phyloP scores from a whole-genome alignment of 2,888 invertebrate genomes.

The Linhomoeus sp. region DNA sequence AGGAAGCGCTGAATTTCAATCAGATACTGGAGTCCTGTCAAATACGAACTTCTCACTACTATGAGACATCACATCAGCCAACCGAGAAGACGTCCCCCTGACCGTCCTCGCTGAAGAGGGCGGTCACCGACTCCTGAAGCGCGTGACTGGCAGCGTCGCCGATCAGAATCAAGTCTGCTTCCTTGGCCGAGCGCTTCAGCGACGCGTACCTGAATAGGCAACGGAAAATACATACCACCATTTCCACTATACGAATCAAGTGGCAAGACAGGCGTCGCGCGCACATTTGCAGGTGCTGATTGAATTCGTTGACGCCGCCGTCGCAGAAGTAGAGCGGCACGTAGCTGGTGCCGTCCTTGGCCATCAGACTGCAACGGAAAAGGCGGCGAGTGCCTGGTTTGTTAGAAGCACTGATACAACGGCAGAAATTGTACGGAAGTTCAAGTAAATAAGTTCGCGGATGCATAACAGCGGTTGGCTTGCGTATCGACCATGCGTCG shows the following conservation, averaged over 20 bases:
- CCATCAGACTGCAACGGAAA: conserved; percentile 29
- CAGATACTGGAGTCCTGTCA: too few relatives aligned
- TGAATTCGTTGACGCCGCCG: conserved; percentile 59
- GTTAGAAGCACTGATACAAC: too few relatives aligned
- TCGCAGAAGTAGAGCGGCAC: conserved; percentile 68
- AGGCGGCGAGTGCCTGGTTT: too few relatives aligned
- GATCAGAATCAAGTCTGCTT: conserved; percentile 50
- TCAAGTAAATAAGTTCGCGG: too few relatives aligned
- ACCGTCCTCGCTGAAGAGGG: conserved; percentile 34
- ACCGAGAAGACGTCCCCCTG: conserved; percentile 1
- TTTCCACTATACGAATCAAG: too few relatives aligned
- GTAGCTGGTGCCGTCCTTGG: conserved; percentile 49
- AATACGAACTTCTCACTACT: too few relatives aligned
- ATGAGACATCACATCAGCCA: too few relatives aligned
- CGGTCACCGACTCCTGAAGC: conserved; percentile 61
- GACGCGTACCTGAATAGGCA: conserved; percentile 13
- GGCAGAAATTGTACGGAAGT: too few relatives aligned
- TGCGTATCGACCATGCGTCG: too few relatives aligned
- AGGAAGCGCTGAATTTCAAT: conserved; percentile 36
- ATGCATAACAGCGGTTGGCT: too few relatives aligned
- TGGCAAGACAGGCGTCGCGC: too few relatives aligned
- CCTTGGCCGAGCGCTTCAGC: conserved; percentile 42
- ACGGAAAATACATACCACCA: too few relatives aligned
- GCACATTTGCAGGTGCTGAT: conserved; percentile 34
- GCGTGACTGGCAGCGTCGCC: conserved; percentile 43